Conservation (phyloP, 2,113 vertebrate genomes). For the Salvator merianae region DNA sequence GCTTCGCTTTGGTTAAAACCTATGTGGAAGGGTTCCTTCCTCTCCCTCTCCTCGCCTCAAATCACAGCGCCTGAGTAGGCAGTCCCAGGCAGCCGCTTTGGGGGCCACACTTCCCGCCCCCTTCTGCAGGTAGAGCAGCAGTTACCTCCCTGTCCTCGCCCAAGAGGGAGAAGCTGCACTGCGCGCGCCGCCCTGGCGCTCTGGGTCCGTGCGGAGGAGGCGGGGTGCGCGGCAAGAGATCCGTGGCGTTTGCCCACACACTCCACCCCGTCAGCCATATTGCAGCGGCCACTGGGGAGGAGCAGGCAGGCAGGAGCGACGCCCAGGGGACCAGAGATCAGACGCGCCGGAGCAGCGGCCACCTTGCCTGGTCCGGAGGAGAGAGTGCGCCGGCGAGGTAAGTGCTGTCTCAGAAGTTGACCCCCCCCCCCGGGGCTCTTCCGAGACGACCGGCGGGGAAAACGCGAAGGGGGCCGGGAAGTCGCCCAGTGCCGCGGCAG, state of each 20-base stretch:
- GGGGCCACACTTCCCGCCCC: too few species aligned
- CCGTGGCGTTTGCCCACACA: neutral
- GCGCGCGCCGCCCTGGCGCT: neutral
- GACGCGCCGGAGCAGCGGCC: neutral
- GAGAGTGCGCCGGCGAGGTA: neutral
- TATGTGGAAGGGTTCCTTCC: too few species aligned
- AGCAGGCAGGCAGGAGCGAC: neutral
- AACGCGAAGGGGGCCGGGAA: neutral
- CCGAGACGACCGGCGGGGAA: neutral
- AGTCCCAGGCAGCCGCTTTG: too few species aligned
- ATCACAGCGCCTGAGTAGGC: neutral
- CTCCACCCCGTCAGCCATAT: slow-evolving; percentile 25
- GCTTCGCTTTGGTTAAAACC: too few species aligned
- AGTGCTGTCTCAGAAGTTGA: too few species aligned
- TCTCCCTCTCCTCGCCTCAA: neutral
- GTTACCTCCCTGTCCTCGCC: too few species aligned
- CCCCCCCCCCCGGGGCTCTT: neutral
- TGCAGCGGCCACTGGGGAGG: neutral
- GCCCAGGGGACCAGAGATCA: neutral
- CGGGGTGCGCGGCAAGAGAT: neutral
- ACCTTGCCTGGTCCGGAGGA: neutral
- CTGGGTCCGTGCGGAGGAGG: neutral
- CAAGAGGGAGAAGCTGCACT: neutral
- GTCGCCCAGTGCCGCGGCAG: neutral
- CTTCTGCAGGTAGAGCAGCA: too few species aligned